A percentile compares a stretch with the other conserved stretches of the same genome.
phyloP scores from a whole-genome alignment of 2,797 vertebrate species.

The Mormyrops boulengeri region DNA sequence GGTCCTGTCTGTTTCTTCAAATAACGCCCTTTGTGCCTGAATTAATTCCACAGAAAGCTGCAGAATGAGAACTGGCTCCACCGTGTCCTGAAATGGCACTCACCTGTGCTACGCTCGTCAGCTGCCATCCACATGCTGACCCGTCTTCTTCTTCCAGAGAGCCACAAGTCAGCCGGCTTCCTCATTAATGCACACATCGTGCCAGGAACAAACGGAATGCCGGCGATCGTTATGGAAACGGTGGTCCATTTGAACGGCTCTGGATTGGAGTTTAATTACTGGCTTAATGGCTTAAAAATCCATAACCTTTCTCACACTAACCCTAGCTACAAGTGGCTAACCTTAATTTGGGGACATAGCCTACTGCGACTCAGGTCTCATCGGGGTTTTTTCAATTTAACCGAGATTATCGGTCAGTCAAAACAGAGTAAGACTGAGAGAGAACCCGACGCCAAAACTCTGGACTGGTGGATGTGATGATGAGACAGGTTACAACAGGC shows the following conservation, averaged over 20 bases:
- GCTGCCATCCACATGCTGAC: not conserved
- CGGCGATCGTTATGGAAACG: not conserved
- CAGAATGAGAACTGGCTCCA: not conserved
- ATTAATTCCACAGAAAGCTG: not conserved
- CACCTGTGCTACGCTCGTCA: not conserved
- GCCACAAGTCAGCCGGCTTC: not conserved
- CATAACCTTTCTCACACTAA: not conserved
- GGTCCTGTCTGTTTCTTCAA: not conserved
- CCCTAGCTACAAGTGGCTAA: not conserved
- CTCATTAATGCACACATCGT: not conserved
- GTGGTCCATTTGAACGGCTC: not conserved
- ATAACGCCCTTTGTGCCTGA: not conserved
- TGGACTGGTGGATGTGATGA: not conserved
- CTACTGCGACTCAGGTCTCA: not conserved
- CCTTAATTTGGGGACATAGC: not conserved
- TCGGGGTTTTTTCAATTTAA: not conserved
- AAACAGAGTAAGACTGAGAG: not conserved
- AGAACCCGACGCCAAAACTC: not conserved
- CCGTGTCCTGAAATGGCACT: too few relatives aligned
- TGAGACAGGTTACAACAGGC: not conserved
- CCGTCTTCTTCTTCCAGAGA: not conserved
- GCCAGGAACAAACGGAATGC: not conserved
- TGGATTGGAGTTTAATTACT: not conserved
- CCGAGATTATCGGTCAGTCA: too few relatives aligned
- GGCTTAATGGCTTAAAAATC: not conserved